Percentiles rank a stretch among this genome's conserved stretches.
Evolutionary conservation across 2,797 vertebrate genomes (phyloP).

Genomic region (Onychomys arenicola): DNA sequence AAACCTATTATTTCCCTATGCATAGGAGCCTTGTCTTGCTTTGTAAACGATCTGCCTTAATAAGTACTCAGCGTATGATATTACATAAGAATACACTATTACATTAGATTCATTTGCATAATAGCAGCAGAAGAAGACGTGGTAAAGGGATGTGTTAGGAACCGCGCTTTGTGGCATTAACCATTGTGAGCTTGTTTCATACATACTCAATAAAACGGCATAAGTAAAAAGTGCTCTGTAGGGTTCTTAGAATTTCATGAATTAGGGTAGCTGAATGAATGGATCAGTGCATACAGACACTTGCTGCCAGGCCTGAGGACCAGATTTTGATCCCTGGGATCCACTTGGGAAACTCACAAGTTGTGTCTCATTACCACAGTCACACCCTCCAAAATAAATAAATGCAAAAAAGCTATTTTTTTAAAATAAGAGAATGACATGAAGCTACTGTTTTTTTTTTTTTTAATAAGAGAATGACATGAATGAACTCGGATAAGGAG

Average conservation of each 20-base stretch:
- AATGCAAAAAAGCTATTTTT: not conserved
- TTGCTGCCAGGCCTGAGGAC: not conserved
- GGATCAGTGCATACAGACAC: not conserved
- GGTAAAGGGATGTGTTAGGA: not conserved
- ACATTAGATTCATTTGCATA: constrained; percentile 49
- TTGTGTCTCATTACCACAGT: not conserved
- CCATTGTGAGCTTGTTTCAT: not conserved
- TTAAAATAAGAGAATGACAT: not conserved
- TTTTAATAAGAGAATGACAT: not conserved
- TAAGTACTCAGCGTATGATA: constrained; percentile 1
- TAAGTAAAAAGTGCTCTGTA: constrained; percentile 13
- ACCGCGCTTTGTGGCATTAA: not conserved
- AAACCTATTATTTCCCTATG: constrained; percentile 32
- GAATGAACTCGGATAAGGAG: constrained; percentile 45
- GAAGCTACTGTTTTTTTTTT: too few species aligned
- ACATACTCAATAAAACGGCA: constrained; percentile 16
- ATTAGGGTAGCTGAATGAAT: not conserved
- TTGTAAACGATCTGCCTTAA: constrained; percentile 46
- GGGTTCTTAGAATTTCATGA: constrained; percentile 41
- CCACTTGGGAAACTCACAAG: not conserved
- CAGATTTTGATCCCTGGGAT: not conserved
- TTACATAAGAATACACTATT: constrained; percentile 28
- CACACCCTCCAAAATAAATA: not conserved
- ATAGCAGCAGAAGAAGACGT: not conserved
- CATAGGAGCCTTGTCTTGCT: constrained; percentile 32